A percentile compares a stretch with the other conserved stretches of the same genome.
Evolutionary conservation across 2,113 vertebrate species (phyloP).

Genomic region (Pithys albifrons): DNA sequence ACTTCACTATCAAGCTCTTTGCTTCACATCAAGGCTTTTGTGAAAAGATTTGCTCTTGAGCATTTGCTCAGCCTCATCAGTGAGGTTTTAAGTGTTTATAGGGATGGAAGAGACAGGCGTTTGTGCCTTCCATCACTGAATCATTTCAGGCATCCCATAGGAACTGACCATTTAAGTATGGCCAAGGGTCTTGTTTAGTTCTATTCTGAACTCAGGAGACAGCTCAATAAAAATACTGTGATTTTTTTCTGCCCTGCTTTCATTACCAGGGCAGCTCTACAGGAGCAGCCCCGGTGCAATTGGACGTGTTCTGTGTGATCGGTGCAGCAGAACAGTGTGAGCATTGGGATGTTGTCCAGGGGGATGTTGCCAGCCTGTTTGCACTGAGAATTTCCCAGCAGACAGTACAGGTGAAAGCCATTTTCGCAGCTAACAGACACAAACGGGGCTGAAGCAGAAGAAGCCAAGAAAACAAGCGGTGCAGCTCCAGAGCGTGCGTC

Average conservation of each 20-base stretch:
- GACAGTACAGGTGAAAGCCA: conserved; percentile 3
- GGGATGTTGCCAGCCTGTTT: background rate
- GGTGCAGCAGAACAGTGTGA: background rate
- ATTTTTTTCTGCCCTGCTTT: conserved; percentile 20
- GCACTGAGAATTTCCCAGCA: background rate
- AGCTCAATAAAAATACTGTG: background rate
- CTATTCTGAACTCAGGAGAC: background rate
- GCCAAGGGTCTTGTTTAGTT: background rate
- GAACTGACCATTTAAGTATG: background rate
- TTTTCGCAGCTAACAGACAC: background rate
- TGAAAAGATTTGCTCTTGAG: conserved; percentile 39
- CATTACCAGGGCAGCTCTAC: background rate
- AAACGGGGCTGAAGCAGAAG: background rate
- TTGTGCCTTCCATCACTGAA: background rate
- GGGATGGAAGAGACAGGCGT: background rate
- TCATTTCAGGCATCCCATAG: background rate
- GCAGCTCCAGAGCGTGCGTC: background rate
- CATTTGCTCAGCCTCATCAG: conserved; percentile 24
- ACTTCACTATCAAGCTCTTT: conserved; percentile 44
- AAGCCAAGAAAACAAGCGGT: background rate
- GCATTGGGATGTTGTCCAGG: background rate
- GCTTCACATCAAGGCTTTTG: conserved; percentile 46
- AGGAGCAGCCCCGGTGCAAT: background rate
- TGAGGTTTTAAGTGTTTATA: background rate
- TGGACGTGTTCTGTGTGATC: background rate